These are phyloP conservation scores for Periophthalmus modestus DNA, from an alignment of 2,113 vertebrate genomes.

Conservation along the genomic window DNA sequence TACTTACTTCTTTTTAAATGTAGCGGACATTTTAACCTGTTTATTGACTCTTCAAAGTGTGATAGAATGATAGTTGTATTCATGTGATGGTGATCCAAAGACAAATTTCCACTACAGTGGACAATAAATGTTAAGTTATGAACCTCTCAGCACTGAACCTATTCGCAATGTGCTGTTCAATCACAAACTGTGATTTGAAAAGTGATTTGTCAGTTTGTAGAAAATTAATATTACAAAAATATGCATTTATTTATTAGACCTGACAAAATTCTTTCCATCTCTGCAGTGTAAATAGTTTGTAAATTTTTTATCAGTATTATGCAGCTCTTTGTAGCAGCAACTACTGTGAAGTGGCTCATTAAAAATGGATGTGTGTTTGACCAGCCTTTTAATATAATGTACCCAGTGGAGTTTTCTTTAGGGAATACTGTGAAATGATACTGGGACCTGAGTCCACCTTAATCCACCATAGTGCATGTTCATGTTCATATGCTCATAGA, in stretches of 20 bases:
- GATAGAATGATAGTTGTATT: no score
- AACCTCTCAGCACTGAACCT: background rate
- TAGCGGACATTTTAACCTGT: no score
- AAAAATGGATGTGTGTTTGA: slow-evolving; percentile 54
- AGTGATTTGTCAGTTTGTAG: background rate
- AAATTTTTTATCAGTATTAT: slow-evolving; percentile 49
- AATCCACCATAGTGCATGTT: background rate
- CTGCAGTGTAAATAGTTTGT: slow-evolving; percentile 40
- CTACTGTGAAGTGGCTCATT: slow-evolving; percentile 50
- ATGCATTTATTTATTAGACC: slow-evolving; percentile 10
- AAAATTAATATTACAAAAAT: background rate
- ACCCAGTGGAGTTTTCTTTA: slow-evolving; percentile 27
- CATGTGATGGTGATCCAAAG: no score
- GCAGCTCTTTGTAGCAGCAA: slow-evolving; percentile 30
- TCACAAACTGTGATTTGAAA: background rate
- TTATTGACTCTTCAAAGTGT: no score
- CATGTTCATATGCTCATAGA: background rate
- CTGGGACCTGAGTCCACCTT: background rate
- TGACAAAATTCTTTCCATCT: slow-evolving; percentile 28
- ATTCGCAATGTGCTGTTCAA: background rate
- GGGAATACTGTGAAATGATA: background rate
- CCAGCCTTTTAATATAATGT: slow-evolving; percentile 40
- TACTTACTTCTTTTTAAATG: background rate
- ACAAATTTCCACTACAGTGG: no score
- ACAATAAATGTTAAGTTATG: no score